phyloP scores from a whole-genome alignment of 1,140 invertebrate genomes.

The Caenorhabditis elegans region DNA sequence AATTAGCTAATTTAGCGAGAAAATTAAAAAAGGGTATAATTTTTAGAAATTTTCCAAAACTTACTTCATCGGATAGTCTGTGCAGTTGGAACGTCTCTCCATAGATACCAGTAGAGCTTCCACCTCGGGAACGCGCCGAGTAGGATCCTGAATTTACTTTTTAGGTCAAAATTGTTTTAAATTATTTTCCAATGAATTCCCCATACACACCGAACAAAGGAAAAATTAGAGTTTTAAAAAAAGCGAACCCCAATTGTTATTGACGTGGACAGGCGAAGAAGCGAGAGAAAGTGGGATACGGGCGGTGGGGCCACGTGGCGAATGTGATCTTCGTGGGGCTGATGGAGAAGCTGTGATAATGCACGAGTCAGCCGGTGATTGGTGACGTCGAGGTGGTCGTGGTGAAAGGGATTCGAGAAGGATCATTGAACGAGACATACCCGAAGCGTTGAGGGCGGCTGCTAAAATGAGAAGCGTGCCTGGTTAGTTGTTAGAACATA shows the following conservation, averaged over 20 bases:
- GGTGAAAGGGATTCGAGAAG: slow-evolving; percentile 33
- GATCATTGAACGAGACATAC: slow-evolving; percentile 34
- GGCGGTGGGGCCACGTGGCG: slow-evolving; percentile 14
- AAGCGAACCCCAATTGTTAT: slow-evolving; percentile 12
- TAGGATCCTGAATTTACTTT: neutral
- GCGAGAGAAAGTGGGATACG: slow-evolving; percentile 26
- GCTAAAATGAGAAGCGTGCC: too few relatives aligned
- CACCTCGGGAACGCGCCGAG: neutral
- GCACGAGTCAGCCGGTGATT: slow-evolving; percentile 16
- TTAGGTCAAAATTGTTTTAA: too few relatives aligned
- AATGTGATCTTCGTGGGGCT: neutral
- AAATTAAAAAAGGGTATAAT: too few relatives aligned
- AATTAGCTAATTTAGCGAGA: too few relatives aligned
- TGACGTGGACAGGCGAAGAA: slow-evolving; percentile 21
- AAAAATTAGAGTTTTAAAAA: neutral
- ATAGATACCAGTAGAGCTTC: slow-evolving; percentile 25
- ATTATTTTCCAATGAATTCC: too few relatives aligned
- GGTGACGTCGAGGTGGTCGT: slow-evolving; percentile 15
- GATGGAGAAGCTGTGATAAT: slow-evolving; percentile 29
- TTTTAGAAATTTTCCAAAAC: too few relatives aligned
- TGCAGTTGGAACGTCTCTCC: slow-evolving; percentile 30
- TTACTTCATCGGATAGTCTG: slow-evolving; percentile 6
- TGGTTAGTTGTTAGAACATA: neutral
- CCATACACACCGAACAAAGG: neutral
- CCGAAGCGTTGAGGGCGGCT: slow-evolving; percentile 26